These are phyloP conservation scores for Anthopleura xanthogrammica DNA, from an alignment of 92 coral and sea anemone genomes.

Conservation along the genomic window DNA sequence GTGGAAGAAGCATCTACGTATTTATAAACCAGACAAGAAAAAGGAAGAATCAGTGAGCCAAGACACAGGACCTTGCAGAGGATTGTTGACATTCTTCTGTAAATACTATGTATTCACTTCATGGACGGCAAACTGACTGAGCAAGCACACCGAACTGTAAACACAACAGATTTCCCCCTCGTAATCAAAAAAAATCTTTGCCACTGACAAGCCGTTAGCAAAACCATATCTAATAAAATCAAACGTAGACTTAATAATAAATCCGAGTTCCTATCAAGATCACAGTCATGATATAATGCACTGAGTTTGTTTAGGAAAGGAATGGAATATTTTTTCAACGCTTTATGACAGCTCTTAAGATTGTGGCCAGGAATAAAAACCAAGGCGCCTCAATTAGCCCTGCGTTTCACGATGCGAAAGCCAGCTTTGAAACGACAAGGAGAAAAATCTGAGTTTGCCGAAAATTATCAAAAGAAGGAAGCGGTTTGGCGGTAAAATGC, in stretches of 20 bases:
- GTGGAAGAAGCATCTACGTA: slow-evolving; percentile 19
- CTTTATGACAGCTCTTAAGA: background rate
- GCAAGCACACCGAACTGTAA: background rate
- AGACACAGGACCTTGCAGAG: background rate
- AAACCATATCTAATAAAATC: slow-evolving; percentile 3
- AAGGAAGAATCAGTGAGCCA: background rate
- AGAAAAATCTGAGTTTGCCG: no score
- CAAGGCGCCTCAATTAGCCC: background rate
- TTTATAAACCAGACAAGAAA: background rate
- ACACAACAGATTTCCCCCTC: slow-evolving; percentile 12
- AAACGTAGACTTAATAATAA: background rate
- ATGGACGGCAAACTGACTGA: background rate
- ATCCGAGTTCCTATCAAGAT: background rate
- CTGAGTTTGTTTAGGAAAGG: background rate
- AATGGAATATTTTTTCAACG: background rate
- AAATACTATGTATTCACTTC: slow-evolving; percentile 3
- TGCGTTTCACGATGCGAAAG: background rate
- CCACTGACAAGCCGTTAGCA: background rate
- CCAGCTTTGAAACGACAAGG: background rate
- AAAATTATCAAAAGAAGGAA: background rate
- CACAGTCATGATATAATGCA: background rate
- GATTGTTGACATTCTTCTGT: slow-evolving; percentile 1
- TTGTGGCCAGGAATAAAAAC: background rate
- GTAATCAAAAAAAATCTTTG: background rate
- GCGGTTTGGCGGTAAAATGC: background rate